Evolutionary conservation across 1,140 invertebrate species (phyloP), one percentile per base, ranked within the genome.

Genomic region (Pseudomyrmex concolor): DNA sequence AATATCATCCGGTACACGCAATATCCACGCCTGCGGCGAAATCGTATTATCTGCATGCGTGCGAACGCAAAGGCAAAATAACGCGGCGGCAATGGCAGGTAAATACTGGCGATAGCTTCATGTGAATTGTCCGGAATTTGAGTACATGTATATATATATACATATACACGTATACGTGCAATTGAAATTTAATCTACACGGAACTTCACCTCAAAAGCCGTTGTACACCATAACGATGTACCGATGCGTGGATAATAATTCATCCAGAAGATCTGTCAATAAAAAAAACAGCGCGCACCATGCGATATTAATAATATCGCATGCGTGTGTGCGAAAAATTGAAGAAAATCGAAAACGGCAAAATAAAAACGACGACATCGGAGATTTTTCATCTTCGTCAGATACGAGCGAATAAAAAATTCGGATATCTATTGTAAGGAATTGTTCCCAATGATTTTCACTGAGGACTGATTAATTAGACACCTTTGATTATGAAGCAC

Each of bases 21-120:
- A 78, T 78, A 70, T 70, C 76, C 50, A 57, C 76, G 76, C 76
- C 68, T 70, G 66, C 66, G 76, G 76, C 76, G 66, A 80, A 80
- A 80, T 80, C 76, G 66, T 71, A 80, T 80, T 59, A 78, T 78
- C 76, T 70, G 51, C 64, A 68, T 70, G 51, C 64, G 51, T 59
- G 12, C 43, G 71, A 80, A 12, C 54, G 43, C 45, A 80, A 80
- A 60, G 54, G 76, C 66, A 59, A 80, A 80, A 80, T 43, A 59
- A 80, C 43, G 54, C 22, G 19, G 34, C 22, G 34, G 54, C 51
- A 45, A n/a, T 78, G 34, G 15, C 43, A 51, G n/a, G 45, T 59
- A 80, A 70, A 80, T 80, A 80, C 15, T 13, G 64, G 70, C 43
- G 54, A 59, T 59, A 80, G 67, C 43, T 43, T 80, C 66, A 71